Evolutionary conservation across 1,140 invertebrate genomes (phyloP).

Genomic region (Zaprionus gabonicus): DNA sequence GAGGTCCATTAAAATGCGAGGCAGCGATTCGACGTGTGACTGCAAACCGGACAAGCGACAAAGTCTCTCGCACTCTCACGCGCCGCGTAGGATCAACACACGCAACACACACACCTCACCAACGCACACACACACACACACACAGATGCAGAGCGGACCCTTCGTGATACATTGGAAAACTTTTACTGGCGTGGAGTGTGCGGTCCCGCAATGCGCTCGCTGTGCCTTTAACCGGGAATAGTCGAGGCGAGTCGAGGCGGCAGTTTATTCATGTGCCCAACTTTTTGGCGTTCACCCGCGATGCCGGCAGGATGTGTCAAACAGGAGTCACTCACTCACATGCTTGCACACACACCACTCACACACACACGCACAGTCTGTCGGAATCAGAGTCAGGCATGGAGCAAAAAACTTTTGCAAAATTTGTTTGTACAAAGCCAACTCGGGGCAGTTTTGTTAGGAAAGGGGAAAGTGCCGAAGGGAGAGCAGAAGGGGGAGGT

Average conservation of each 20-base stretch:
- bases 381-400: neutral
- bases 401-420: constrained; percentile 41
- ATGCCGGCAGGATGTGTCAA: constrained; percentile 60
- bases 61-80: constrained; percentile 8
- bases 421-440: constrained; percentile 49
- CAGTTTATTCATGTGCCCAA: constrained; percentile 33
- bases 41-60: constrained; percentile 31
- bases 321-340: constrained; percentile 46
- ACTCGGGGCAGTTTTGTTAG: neutral
- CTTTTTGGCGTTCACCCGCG: constrained; percentile 37
- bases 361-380: neutral
- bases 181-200: neutral
- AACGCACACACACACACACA: neutral
- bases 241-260: neutral
- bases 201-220: neutral
- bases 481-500: neutral
- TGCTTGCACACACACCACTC: neutral
- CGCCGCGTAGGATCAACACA: constrained; percentile 5
- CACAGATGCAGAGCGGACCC: neutral
- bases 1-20: constrained; percentile 46
- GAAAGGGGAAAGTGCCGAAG: neutral
- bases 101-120: neutral
- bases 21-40: constrained; percentile 17
- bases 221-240: constrained; percentile 23
- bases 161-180: constrained; percentile 4